Base-by-base conservation (phyloP, 2,113 vertebrate genomes). In the Psettodes erumei region DNA sequence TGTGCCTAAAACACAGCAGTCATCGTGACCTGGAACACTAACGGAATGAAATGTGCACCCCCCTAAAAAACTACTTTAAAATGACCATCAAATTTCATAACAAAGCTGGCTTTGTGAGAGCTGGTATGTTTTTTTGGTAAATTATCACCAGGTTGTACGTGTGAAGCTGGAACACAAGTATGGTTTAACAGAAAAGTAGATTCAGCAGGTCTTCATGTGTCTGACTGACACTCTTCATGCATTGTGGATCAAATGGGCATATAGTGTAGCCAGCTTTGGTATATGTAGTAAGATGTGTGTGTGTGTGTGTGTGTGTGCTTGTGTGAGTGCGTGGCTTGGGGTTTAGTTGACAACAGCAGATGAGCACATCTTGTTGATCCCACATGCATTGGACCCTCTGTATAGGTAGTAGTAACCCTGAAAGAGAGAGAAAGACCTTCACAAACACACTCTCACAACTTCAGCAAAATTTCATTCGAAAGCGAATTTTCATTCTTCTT, bases 341-440 rank as follows among this genome's bases (percentile, higher is more conserved):
- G 13, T 85, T 89, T 89, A 97, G 79, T 92, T 88, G 77, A 97
- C 86, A 25, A 96, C 87, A 6, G 96, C 95, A 0, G 96, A 96
- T 55, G 95, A 96, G 86, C 95, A 95, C 96, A 97, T 96, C 66
- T 79, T 88, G 85, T 97, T 96, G 87, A 97, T 95, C 9, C 96
- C 96, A 60, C 96, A 97, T 19, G 95, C 92, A 19, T 90, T 92
- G 8, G 93, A 94, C 1, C 96, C 96, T 2, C 94, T 95, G 77
- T 96, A 93, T 19, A 97, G 86, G 88, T 97, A 95, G 85, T 97
- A 97, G 87, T 97, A 97, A 53, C 96, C 96, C 96, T 97, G 90
- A 84, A 33, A 73, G n/a, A 81, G 8, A 72, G 4, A 51, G 35
- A 70, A 42, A 38, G 6, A 63, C n/a, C n/a, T n/a, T n/a, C n/a